Evolutionary conservation across 1,140 invertebrate species (phyloP), one percentile per base, ranked within the genome.

Genomic region (Tenebrio molitor): DNA sequence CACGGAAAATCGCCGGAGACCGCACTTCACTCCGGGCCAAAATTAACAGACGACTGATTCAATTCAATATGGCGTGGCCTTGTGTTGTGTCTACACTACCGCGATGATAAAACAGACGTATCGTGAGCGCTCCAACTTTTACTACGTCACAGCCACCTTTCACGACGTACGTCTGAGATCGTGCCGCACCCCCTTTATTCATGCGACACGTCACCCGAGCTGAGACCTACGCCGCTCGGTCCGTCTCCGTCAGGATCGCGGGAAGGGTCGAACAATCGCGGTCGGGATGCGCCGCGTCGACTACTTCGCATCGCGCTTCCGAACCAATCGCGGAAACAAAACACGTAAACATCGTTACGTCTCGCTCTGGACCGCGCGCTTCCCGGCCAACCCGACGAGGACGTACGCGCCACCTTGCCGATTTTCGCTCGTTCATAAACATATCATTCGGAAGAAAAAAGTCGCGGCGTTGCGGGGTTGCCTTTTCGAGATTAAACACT

Each of bases 21-120:
- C 77, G 67, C 73, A 80, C 77, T 77, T 80, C 76, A 76, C 77
- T 73, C 75, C 75, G 68, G 19, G 62, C 75, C 79, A 77, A 81
- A 81, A 81, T 80, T 80, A 81, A 82, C 80, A 80, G 79, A 82
- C 77, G 78, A 82, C 80, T 82, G 81, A 81, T 82, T 83, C 79
- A 80, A 82, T 83, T 81, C 81, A 81, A 82, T 79, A 83, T 82
- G 81, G 82, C 80, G 81, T 79, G 81, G 78, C 77, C 82, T 79
- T 82, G 78, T 79, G 81, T 81, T 82, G 76, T 79, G 78, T 81
- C 81, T 81, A 78, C 71, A 75, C 71, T 71, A 71, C 71, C 62
- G 72, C 53, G 77, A 41, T 69, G 50, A 58, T 58, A 58, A 58
- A 58, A 58, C 50, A 58, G 50, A 58, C 50, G 50, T 58, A 29